Evolutionary conservation across 2,888 invertebrate genomes (phyloP).

Genomic region (Nemotelus nigrinus): DNA sequence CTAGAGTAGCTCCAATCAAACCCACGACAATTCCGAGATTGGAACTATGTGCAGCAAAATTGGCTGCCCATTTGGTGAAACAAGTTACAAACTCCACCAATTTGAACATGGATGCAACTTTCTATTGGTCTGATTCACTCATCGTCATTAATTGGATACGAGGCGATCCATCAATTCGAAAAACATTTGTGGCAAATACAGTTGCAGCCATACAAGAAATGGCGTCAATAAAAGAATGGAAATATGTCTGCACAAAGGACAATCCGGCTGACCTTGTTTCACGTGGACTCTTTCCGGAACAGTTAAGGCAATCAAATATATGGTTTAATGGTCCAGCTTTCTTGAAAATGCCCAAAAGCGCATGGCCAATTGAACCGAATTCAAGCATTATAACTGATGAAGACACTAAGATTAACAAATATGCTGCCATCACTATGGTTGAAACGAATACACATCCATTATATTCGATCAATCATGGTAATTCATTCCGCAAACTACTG

Average conservation of each 20-base stretch:
- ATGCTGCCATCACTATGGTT: not conserved
- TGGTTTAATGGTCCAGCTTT: conserved; percentile 5
- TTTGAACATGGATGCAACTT: not conserved
- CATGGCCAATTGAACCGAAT: not conserved
- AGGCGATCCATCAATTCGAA: not conserved
- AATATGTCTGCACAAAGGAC: conserved; percentile 41
- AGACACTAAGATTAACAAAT: not conserved
- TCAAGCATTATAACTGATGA: not conserved
- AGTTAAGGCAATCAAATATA: conserved; percentile 1
- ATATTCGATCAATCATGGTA: conserved; percentile 5
- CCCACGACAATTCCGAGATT: conserved; percentile 52
- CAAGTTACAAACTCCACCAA: not conserved
- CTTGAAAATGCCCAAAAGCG: not conserved
- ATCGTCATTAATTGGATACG: conserved; percentile 24
- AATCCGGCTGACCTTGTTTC: conserved; percentile 16
- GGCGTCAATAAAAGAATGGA: conserved; percentile 40
- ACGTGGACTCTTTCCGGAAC: conserved; percentile 3
- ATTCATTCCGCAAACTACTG: not conserved
- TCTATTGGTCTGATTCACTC: conserved; percentile 24
- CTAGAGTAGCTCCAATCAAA: conserved; percentile 48
- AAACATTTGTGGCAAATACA: conserved; percentile 38
- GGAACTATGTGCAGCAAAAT: conserved; percentile 50
- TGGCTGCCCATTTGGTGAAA: conserved; percentile 1
- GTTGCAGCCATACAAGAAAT: conserved; percentile 44
- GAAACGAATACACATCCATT: not conserved